Evolutionary conservation across 2,797 vertebrate genomes (phyloP).

Genomic region (Mus spretus): DNA sequence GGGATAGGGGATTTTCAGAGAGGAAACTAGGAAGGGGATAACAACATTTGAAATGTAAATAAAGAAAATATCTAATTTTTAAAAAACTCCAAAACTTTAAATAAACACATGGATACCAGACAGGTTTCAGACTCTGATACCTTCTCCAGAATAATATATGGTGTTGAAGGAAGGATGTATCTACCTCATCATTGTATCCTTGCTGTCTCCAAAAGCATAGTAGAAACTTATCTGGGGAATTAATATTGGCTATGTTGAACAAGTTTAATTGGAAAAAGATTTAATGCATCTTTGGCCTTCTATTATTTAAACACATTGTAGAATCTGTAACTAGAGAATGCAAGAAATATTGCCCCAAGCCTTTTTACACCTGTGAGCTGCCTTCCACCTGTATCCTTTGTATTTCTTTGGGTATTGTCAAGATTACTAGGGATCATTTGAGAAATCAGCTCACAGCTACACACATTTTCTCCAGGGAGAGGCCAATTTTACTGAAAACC

Average conservation of each 20-base stretch:
- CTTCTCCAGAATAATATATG: not conserved
- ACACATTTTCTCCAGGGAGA: not conserved
- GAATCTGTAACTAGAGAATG: not conserved
- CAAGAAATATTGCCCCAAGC: not conserved
- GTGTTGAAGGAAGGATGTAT: not conserved
- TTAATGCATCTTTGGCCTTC: not conserved
- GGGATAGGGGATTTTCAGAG: too few relatives aligned
- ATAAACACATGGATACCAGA: accelerated
- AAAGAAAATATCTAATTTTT: too few relatives aligned
- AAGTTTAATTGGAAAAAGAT: not conserved
- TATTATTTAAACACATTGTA: not conserved
- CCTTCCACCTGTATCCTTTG: not conserved
- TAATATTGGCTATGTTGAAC: not conserved
- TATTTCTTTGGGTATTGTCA: not conserved
- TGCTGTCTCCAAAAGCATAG: not conserved
- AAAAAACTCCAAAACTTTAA: too few relatives aligned
- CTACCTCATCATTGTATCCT: not conserved
- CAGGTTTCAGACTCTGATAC: accelerated
- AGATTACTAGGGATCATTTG: not conserved
- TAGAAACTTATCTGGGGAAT: not conserved
- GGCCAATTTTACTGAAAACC: not conserved
- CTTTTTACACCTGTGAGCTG: not conserved
- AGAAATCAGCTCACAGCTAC: too few relatives aligned
- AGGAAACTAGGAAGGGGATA: too few relatives aligned
- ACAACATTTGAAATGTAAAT: too few relatives aligned